Conservation (phyloP, 2,888 invertebrate species). For the Sinohyriopsis cumingii region DNA sequence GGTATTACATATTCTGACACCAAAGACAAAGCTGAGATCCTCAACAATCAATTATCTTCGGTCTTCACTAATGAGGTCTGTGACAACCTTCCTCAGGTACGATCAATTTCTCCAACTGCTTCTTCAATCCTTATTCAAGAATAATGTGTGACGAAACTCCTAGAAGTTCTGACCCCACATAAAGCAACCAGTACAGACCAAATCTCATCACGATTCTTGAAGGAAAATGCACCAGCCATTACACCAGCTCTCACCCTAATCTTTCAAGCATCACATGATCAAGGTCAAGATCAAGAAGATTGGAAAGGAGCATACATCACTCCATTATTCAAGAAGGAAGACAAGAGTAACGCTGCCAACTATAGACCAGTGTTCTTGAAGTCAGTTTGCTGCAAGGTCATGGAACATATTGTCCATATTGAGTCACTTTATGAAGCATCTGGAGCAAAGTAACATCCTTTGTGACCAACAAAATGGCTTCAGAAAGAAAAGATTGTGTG, state of each 20-base stretch:
- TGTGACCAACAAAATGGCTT: conserved; percentile 4
- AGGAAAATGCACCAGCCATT: conserved; percentile 1
- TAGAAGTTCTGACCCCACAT: conserved; percentile 1
- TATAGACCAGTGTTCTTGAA: background rate
- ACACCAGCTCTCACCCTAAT: background rate
- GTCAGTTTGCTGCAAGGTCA: background rate
- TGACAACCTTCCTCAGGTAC: background rate
- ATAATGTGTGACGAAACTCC: background rate
- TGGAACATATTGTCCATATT: conserved; percentile 4
- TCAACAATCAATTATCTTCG: no score
- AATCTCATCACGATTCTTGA: conserved; percentile 3
- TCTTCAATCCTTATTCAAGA: background rate
- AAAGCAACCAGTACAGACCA: conserved; percentile 1
- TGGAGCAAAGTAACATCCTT: background rate
- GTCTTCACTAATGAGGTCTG: no score
- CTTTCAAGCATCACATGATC: conserved; percentile 2
- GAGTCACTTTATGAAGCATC: conserved; percentile 6
- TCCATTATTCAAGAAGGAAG: background rate
- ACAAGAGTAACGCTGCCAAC: conserved; percentile 3
- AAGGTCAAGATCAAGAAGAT: conserved; percentile 1
- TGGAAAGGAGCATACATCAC: background rate
- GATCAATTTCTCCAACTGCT: background rate
- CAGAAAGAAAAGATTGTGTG: background rate
- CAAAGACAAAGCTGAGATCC: background rate
- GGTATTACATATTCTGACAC: background rate